Conservation (phyloP, 2,888 invertebrate genomes). For the Corythucha ciliata region DNA sequence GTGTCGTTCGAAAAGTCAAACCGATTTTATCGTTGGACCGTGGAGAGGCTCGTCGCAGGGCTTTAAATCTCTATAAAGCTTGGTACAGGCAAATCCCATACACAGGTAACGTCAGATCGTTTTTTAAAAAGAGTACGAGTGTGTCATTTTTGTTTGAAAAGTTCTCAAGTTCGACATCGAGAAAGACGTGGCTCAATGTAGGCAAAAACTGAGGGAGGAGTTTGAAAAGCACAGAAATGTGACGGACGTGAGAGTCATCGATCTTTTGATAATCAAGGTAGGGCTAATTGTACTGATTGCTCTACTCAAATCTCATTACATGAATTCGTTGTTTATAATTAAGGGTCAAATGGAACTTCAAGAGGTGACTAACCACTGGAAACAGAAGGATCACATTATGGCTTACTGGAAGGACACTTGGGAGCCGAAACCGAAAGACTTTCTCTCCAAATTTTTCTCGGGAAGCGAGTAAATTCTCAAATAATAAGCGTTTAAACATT, state of each 20-base stretch:
- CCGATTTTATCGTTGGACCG: constrained; percentile 73
- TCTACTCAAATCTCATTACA: background rate
- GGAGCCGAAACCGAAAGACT: constrained; percentile 79
- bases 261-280: constrained; percentile 87
- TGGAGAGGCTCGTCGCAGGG: constrained; percentile 70
- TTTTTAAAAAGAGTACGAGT: background rate
- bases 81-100: constrained; percentile 90
- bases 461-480: too few species aligned
- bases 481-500: too few species aligned
- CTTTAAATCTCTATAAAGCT: constrained; percentile 79
- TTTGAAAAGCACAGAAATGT: constrained; percentile 69
- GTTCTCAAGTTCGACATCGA: constrained; percentile 79
- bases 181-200: constrained; percentile 57
- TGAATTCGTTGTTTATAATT: constrained; percentile 38
- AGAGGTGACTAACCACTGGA: constrained; percentile 78
- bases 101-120: constrained; percentile 50
- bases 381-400: constrained; percentile 83
- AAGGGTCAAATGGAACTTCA: constrained; percentile 93
- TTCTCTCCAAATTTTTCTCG: constrained; percentile 79
- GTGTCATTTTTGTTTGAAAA: constrained; percentile 39
- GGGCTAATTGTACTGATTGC: constrained; percentile 24
- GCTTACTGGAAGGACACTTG: constrained; percentile 72
- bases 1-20: constrained; percentile 59
- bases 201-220: constrained; percentile 63
- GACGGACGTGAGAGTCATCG: constrained; percentile 77